These are phyloP conservation scores for Myocastor coypus DNA, from an alignment of 2,113 vertebrate species.

Conservation along the genomic window DNA sequence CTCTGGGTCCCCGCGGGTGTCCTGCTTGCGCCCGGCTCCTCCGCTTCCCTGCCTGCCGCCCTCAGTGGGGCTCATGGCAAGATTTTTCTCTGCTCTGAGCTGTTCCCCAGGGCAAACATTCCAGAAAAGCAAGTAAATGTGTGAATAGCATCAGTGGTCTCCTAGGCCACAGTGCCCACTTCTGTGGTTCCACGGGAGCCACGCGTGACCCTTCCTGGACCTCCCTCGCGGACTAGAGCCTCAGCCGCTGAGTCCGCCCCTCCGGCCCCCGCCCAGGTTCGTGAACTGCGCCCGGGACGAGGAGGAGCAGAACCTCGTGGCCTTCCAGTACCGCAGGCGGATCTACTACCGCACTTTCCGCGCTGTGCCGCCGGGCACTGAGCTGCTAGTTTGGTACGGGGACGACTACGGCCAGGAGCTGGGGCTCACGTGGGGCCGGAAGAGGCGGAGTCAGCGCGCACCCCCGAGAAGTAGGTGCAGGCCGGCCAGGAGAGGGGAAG, in stretches of 20 bases:
- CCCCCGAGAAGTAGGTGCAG: conserved; percentile 27
- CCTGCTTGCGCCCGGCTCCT: too few relatives aligned
- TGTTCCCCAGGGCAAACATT: neutral
- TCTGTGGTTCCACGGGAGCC: too few relatives aligned
- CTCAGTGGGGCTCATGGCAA: too few relatives aligned
- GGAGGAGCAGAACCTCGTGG: conserved; percentile 83
- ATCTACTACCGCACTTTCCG: conserved; percentile 81
- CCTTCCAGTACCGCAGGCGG: conserved; percentile 79
- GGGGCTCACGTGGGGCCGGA: conserved; percentile 78
- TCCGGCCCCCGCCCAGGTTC: conserved; percentile 49
- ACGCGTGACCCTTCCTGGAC: too few relatives aligned
- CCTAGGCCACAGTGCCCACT: too few relatives aligned
- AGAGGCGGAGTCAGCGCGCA: conserved; percentile 13
- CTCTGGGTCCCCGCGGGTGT: too few relatives aligned
- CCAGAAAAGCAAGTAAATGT: neutral
- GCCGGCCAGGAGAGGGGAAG: too few relatives aligned
- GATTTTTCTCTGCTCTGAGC: neutral
- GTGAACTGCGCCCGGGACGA: conserved; percentile 83
- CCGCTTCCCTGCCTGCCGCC: neutral
- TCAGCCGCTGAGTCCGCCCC: too few relatives aligned
- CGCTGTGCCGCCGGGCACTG: conserved; percentile 63
- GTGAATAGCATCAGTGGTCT: neutral
- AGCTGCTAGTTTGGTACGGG: conserved; percentile 84
- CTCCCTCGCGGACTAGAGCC: too few relatives aligned
- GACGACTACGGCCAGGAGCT: conserved; percentile 81